Percentiles rank a stretch among this genome's conserved stretches.
These are phyloP conservation scores for Galemys pyrenaicus DNA, from an alignment of 2,113 vertebrate genomes.

Conservation along the genomic window DNA sequence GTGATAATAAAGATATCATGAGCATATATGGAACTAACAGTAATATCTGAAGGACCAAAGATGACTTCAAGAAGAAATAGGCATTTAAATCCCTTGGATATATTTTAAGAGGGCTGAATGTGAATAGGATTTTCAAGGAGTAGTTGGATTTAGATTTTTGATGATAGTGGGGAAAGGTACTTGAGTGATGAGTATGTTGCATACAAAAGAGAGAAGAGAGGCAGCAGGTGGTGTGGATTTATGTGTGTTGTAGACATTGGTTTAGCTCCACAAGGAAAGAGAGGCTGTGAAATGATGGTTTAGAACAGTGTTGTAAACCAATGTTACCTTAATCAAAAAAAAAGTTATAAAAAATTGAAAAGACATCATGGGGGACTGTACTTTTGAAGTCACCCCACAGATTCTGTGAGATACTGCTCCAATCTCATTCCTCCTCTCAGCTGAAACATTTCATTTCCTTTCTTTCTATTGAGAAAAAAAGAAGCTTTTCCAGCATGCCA, in stretches of 20 bases:
- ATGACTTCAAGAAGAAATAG: background rate
- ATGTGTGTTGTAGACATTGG: background rate
- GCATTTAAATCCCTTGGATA: background rate
- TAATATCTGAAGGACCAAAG: background rate
- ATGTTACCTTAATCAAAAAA: too few relatives aligned
- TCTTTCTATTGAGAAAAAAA: slow-evolving; percentile 37
- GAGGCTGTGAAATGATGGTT: background rate
- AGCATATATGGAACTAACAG: background rate
- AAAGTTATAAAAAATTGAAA: too few relatives aligned
- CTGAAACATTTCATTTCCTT: background rate
- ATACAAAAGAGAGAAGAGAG: background rate
- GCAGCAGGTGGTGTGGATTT: accelerated
- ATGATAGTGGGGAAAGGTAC: background rate
- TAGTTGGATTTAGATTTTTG: background rate
- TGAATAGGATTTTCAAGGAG: background rate
- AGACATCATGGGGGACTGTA: background rate
- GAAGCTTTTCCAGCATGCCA: background rate
- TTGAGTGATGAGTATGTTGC: too few relatives aligned
- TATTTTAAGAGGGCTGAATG: background rate
- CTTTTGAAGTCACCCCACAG: background rate
- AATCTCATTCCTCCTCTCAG: background rate
- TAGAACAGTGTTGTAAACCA: background rate
- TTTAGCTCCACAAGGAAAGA: background rate
- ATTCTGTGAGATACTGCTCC: background rate
- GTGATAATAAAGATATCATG: background rate